A percentile compares a stretch with the other conserved stretches of the same genome.
These are phyloP conservation scores for Clivina fossor DNA, from an alignment of 2,888 invertebrate species.

Conservation along the genomic window DNA sequence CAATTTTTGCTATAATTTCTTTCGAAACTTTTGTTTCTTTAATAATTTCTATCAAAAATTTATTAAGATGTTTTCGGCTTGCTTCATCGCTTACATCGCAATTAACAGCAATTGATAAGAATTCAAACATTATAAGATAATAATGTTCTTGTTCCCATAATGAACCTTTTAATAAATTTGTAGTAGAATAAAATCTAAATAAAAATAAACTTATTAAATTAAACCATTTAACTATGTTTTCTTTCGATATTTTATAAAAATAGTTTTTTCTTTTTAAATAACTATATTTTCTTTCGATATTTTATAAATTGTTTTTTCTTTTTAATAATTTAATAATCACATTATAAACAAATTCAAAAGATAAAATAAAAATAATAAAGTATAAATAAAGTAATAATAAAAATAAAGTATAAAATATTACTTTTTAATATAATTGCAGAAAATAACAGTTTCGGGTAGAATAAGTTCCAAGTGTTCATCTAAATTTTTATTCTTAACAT, in stretches of 20 bases:
- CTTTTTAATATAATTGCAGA: constrained; percentile 17
- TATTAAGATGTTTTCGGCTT: constrained; percentile 5
- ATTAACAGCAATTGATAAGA: background rate
- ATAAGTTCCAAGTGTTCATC: constrained; percentile 22
- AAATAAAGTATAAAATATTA: constrained; percentile 6
- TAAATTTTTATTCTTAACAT: constrained; percentile 6
- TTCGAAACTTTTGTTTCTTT: constrained; percentile 19
- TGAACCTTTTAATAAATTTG: constrained; percentile 3
- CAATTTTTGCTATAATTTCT: constrained; percentile 14
- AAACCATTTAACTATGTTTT: too few species aligned
- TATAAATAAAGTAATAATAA: too few species aligned
- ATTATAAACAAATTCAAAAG: background rate
- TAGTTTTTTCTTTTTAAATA: too few species aligned
- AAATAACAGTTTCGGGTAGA: constrained; percentile 20
- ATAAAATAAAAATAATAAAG: background rate
- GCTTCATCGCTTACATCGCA: constrained; percentile 23
- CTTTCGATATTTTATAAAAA: too few species aligned
- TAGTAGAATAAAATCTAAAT: constrained; percentile 17
- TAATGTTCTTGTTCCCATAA: constrained; percentile 14
- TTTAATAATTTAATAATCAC: too few species aligned
- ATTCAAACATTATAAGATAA: constrained; percentile 11
- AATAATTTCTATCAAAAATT: constrained; percentile 11
- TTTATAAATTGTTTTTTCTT: too few species aligned
- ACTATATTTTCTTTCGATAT: background rate
- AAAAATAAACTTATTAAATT: too few species aligned